Base-by-base conservation (phyloP, 2,113 vertebrate genomes). In the Sinosuthora webbiana region DNA sequence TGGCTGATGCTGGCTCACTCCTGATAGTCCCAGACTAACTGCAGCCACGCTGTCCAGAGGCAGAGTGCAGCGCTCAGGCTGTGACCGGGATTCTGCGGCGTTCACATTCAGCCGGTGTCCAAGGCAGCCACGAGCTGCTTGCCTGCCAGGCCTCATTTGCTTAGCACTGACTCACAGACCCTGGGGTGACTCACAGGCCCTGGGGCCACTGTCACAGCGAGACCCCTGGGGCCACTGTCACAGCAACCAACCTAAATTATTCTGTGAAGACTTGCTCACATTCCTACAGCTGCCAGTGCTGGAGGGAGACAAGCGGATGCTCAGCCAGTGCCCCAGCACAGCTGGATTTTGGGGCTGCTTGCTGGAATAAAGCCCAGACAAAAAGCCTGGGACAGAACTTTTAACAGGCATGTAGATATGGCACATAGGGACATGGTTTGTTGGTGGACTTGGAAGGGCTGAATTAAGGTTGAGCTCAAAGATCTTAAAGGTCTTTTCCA, bases 41-140 rank as follows among this genome's bases (percentile, higher is more conserved):
- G 3, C 78, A 92, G 68, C 56, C 53, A 24, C 0, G 0, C 41
- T 9, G 5, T 4, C 19, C 52, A 5, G 12, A 9, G 68, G 77
- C 57, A 62, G 55, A 27, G 35, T 0, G 8, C 53, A 39, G 49
- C 1, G 0, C 71, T 25, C 30, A 1, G 77, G 18, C 17, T 10
- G 13, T 8, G 27, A 31, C 47, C 1, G 1, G 25, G 33, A 14
- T 30, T 44, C 52, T 52, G 47, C 6, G 1, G 42, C 35, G 14
- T 23, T 64, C 49, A 10, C 28, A 45, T 23, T 30, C 64, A 85
- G 53, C 53, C 12, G 7, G 15, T 4, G 21, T 6, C 69, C 60
- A 5, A 18, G 50, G 39, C 15, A 11, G 56, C 50, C 80, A 21
- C 41, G 6, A 33, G 44, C 76, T 44, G 30, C 4, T 13, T 39